Evolutionary conservation across 92 coral and sea anemone species (phyloP).

Genomic region (Porites lobata): DNA sequence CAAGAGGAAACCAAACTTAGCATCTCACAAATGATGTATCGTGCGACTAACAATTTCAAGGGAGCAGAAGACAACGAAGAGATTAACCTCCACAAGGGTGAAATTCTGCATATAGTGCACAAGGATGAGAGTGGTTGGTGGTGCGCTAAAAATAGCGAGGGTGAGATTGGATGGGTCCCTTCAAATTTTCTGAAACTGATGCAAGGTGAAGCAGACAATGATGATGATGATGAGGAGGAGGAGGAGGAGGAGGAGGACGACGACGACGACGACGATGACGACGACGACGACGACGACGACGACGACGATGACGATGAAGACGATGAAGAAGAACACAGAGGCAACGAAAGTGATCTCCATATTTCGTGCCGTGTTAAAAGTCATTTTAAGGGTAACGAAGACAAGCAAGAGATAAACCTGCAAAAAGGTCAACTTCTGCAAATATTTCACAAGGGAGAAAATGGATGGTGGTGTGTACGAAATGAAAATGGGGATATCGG

Average conservation of each 20-base stretch:
- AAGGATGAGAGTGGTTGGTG: too few species aligned
- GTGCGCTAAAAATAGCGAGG: too few species aligned
- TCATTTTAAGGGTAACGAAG: slow-evolving; percentile 27
- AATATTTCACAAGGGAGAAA: slow-evolving; percentile 37
- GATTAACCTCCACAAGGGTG: neutral
- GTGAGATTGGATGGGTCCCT: too few species aligned
- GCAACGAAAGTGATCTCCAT: neutral
- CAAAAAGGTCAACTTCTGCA: slow-evolving; percentile 9
- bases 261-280: neutral
- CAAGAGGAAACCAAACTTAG: neutral
- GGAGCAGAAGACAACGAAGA: neutral
- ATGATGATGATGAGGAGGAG: neutral
- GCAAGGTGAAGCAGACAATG: neutral
- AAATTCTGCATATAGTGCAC: neutral
- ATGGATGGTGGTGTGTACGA: slow-evolving; percentile 70
- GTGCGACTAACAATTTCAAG: too few species aligned
- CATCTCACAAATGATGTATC: too few species aligned
- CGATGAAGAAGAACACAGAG: neutral
- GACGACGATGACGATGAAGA: neutral
- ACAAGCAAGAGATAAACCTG: slow-evolving; percentile 43
- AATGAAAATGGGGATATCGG: slow-evolving; percentile 29
- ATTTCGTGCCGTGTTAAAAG: slow-evolving; percentile 39
- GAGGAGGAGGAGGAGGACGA: neutral
- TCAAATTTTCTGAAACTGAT: too few species aligned
- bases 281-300: too few species aligned